A percentile compares a stretch with the other conserved stretches of the same genome.
These are phyloP conservation scores for Chrysochloris asiatica DNA, from an alignment of 2,113 vertebrate genomes.

Conservation along the genomic window DNA sequence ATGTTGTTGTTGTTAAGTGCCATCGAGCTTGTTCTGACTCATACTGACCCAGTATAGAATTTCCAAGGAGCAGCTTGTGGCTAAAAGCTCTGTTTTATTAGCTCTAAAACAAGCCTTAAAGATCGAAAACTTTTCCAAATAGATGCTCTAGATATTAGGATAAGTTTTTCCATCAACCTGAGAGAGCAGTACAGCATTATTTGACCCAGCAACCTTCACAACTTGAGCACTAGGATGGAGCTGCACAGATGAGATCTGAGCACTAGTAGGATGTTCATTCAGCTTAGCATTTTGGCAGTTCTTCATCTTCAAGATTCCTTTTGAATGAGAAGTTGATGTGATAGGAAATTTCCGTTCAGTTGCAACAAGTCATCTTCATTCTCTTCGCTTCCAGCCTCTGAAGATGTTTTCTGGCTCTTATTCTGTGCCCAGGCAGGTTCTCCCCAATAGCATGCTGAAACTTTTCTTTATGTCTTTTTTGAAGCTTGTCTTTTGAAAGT, in stretches of 20 bases:
- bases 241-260: constrained; percentile 89
- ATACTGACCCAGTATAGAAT: too few relatives aligned
- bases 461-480: too few relatives aligned
- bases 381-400: constrained; percentile 84
- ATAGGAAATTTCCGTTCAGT: constrained; percentile 92
- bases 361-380: constrained; percentile 88
- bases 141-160: constrained; percentile 95
- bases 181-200: constrained; percentile 92
- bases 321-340: constrained; percentile 88
- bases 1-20: too few relatives aligned
- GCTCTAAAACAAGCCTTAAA: constrained; percentile 90
- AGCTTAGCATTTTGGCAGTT: too few relatives aligned
- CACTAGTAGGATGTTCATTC: constrained; percentile 83
- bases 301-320: constrained; percentile 91
- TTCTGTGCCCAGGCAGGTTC: too few relatives aligned
- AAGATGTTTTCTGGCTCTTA: too few relatives aligned
- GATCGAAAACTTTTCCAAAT: constrained; percentile 93
- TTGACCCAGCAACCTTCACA: constrained; percentile 92
- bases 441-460: too few relatives aligned
- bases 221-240: constrained; percentile 96
- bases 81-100: constrained; percentile 92
- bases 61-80: too few relatives aligned
- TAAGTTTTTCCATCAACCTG: constrained; percentile 97
- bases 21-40: too few relatives aligned
- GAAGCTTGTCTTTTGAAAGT: too few relatives aligned